Evolutionary conservation across 2,797 vertebrate genomes (phyloP), one percentile per base, ranked within the genome.

Genomic region (Pseudochirops corinnae): DNA sequence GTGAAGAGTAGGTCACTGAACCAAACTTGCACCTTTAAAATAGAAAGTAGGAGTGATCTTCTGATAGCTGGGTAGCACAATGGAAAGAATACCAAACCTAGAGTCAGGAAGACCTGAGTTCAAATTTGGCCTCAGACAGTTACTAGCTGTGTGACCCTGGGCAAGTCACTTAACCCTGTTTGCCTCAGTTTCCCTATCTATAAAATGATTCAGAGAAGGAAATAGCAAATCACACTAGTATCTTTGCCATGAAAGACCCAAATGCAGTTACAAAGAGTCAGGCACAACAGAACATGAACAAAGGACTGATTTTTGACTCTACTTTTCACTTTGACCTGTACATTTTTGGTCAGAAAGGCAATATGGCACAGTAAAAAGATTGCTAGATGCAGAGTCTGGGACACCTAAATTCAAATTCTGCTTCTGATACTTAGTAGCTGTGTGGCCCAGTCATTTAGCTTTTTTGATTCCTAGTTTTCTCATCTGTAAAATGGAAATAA

Each of bases 61-160:
- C 10, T 9, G 7, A 4, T 1, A 82, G 18, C 3, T 24, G 46
- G 2, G 7, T 46, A 5, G 21, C 6, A 1, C 2, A 82, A 21
- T 26, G n/a, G 74, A 46, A 24, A 82, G 39, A 24, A 21, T 26
- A 46, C 18, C 21, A 82, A 7, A 0, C 9, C n/a, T 82, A 9
- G 74, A 46, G 67, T 24, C 67, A 39, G 7, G n/a, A 39, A 74
- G n/a, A 74, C 14, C n/a, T 74, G 67, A 74, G 18, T 46, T 82
- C n/a, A 82, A 39, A 46, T 24, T 39, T 0, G 7, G n/a, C n/a
- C 18, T 82, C n/a, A 46, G 67, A 9, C 18, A 46, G 7, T 39
- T 82, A 46, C 18, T 82, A 82, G n/a, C n/a, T 46, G 4, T 24
- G 39, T 82, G 29, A 82, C 21, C 39, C 1, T 46, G 74, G 74